Base-by-base conservation (phyloP, 2,113 vertebrate species). In the Platycercus adscitus region DNA sequence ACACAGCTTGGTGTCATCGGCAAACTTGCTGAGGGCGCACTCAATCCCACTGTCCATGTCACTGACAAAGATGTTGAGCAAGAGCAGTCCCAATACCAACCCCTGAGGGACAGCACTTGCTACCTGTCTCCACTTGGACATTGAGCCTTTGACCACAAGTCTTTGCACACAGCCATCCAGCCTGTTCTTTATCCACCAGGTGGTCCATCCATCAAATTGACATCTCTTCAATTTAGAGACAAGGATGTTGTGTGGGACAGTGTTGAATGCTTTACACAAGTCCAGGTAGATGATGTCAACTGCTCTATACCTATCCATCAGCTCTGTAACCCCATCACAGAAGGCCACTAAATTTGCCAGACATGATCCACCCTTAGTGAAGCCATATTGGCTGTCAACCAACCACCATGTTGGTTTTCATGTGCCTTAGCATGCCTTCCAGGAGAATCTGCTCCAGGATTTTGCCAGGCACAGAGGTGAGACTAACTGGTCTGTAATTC, bases 81-180 rank as follows among this genome's bases (percentile, higher is more conserved):
- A 33, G 12, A 20, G 2, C 4, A 6, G 53, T 20, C 11, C 31
- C 18, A 33, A 0, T 9, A 20, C 31, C 3, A 20, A 9, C 7
- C 31, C 8, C 31, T 56, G 31, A 33, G 53, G 31, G 31, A 20
- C 17, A 20, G 18, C 53, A 56, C 53, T 56, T 20, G 53, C 18
- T 56, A 33, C 31, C 18, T 13, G 11, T 56, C 18, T 56, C 53
- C 31, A 20, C 11, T 9, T 56, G 53, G 53, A 56, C 5, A 33
- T 56, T 56, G 19, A 56, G 53, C 53, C 31, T 6, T 56, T 20
- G 53, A 33, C 31, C 53, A 56, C 18, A 56, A 33, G 11, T 20
- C 31, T 28, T 52, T 56, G 53, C 8, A 0, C 33, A 18, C 18
- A 13, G 31, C 18, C 53, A 56, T 33, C 18, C 53, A 56, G 31